Base-by-base conservation (phyloP, 2,888 invertebrate genomes). In the Eudasyphora cyanicolor region DNA sequence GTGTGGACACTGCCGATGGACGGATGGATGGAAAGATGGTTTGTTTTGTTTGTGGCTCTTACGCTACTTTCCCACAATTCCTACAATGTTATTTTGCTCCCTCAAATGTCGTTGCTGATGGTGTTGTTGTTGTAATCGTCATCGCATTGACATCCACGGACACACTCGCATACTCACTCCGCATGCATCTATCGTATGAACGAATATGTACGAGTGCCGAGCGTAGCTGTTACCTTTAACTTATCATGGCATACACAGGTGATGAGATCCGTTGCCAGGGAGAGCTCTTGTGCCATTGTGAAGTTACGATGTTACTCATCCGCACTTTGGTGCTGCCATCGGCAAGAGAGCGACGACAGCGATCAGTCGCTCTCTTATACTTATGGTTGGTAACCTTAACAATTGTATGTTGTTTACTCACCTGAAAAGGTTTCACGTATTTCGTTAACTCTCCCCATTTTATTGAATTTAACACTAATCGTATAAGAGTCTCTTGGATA, bases 191-290 rank as follows among this genome's bases (percentile, higher is more conserved):
- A n/a, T n/a, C n/a, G n/a, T n/a, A n/a, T n/a, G n/a, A n/a, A n/a
- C n/a, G n/a, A n/a, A n/a, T 24, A 8, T 42, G 38, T 42, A 21
- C 42, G 38, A 24, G 4, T 14, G n/a, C n/a, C n/a, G 27, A 45
- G 7, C 2, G 2, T 38, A 14, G 27, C 32, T 8, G 49, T 49
- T 70, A 32, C 32, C 8, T 49, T 45, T 73, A 19, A 29, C 42
- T 54, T 24, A 21, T 74, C 12, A 17, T 32, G 49, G 19, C 49
- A 70, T 42, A 64, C 45, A 77, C 83, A 83, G 83, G 83, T 83
- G 83, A 77, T 83, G 77, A 74, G 76, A 76, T 82, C 82, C 82
- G 77, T n/a, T 51, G 51, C 51, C 21, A 51, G 24, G 19, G 51
- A 51, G 51, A 51, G 19, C 51, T 21, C 2, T 45, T 45, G 38